Evolutionary conservation across 2,113 vertebrate species (phyloP).

Genomic region (Archocentrus centrarchus): DNA sequence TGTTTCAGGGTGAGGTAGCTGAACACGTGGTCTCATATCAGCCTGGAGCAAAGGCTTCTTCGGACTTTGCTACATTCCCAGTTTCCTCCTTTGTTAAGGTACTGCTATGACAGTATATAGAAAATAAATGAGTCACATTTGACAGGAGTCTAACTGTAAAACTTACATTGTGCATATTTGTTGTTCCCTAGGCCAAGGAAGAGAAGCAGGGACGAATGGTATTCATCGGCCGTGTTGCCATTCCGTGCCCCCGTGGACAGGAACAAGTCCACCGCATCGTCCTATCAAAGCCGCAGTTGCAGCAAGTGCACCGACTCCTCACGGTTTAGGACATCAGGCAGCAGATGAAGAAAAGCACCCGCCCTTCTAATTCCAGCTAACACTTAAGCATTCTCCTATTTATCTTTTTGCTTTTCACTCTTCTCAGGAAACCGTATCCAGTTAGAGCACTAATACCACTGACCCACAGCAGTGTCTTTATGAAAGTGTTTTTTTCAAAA

Average conservation of each 20-base stretch:
- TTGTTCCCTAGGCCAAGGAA: slow-evolving; percentile 83
- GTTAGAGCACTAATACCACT: slow-evolving; percentile 39
- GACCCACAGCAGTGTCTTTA: neutral
- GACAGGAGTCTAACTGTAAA: neutral
- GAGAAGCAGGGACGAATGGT: slow-evolving; percentile 83
- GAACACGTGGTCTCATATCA: slow-evolving; percentile 86
- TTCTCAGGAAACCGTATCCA: slow-evolving; percentile 55
- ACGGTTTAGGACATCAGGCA: slow-evolving; percentile 60
- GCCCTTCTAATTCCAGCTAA: neutral
- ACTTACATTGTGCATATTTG: neutral
- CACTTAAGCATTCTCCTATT: slow-evolving; percentile 23
- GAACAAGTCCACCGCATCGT: slow-evolving; percentile 87
- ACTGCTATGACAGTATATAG: neutral
- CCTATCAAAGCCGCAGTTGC: slow-evolving; percentile 88
- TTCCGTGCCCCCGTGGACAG: slow-evolving; percentile 87
- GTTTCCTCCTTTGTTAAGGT: slow-evolving; percentile 90
- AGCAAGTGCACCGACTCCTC: slow-evolving; percentile 85
- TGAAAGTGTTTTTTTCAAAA: neutral
- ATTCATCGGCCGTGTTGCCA: slow-evolving; percentile 85
- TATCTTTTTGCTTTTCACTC: slow-evolving; percentile 27
- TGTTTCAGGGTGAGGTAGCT: slow-evolving; percentile 87
- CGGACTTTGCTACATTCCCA: slow-evolving; percentile 90
- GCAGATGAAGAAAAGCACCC: neutral
- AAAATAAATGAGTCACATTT: neutral
- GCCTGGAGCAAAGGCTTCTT: slow-evolving; percentile 84